Percentiles rank a stretch among this genome's conserved stretches.
Evolutionary conservation across 2,888 invertebrate species (phyloP).

Genomic region (Parasteatoda lunata): DNA sequence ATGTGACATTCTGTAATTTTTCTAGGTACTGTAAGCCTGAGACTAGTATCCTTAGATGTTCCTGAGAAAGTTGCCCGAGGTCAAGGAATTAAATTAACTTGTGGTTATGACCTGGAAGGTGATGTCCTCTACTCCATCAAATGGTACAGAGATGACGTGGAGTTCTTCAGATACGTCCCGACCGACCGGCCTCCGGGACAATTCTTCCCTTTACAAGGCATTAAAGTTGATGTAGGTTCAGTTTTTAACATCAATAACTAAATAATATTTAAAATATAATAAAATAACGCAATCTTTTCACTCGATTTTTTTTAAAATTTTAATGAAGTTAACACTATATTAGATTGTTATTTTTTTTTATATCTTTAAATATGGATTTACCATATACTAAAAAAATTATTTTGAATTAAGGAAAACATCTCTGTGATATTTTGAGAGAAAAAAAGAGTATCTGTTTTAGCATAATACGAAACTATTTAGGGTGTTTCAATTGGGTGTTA

Average conservation of each 20-base stretch:
- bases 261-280: neutral
- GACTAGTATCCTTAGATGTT: constrained; percentile 62
- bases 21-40: constrained; percentile 58
- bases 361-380: too few species aligned
- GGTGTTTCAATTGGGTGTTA: too few species aligned
- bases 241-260: neutral
- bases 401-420: too few species aligned
- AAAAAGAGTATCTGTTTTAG: too few species aligned
- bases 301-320: too few species aligned
- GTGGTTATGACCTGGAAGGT: constrained; percentile 68
- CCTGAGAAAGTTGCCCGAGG: constrained; percentile 62
- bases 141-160: constrained; percentile 67
- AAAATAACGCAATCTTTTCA: too few species aligned
- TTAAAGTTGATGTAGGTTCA: constrained; percentile 65
- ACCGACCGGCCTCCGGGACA: constrained; percentile 64
- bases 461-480: too few species aligned
- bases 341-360: too few species aligned
- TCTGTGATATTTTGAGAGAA: too few species aligned
- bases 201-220: constrained; percentile 66
- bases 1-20: constrained; percentile 18
- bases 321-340: too few species aligned
- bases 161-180: constrained; percentile 68
- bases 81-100: constrained; percentile 64
- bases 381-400: too few species aligned
- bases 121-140: constrained; percentile 68